phyloP scores from a whole-genome alignment of 2,113 vertebrate species.

The Crotalus helleri region DNA sequence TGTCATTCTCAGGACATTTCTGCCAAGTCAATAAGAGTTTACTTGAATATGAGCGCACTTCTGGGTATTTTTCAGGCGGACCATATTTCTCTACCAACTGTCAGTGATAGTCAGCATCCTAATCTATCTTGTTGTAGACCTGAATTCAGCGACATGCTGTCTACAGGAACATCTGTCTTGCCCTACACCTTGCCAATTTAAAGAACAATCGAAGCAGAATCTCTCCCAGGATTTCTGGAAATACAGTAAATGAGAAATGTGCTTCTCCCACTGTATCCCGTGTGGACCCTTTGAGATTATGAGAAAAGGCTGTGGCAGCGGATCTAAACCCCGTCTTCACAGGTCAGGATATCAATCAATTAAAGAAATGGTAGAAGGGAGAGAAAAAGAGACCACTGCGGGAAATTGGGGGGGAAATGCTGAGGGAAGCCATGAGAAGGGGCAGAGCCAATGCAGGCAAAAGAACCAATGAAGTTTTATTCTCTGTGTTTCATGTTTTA shows the following conservation, averaged over 20 bases:
- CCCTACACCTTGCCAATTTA: not conserved
- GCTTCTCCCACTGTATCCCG: not conserved
- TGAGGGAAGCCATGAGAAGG: not conserved
- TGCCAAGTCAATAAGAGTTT: conserved; percentile 61
- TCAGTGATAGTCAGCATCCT: conserved; percentile 1
- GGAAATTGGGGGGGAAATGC: not conserved
- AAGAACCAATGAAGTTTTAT: not conserved
- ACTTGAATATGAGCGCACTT: conserved; percentile 39
- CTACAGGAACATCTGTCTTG: not conserved
- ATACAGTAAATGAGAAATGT: not conserved
- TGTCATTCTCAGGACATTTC: conserved; percentile 89
- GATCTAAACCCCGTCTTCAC: not conserved
- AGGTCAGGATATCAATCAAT: not conserved
- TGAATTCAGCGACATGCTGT: not conserved
- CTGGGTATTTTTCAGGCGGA: conserved; percentile 42
- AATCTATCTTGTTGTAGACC: not conserved
- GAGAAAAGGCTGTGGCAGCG: not conserved
- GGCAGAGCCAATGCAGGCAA: not conserved
- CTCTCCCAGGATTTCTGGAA: not conserved
- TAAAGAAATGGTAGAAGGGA: not conserved
- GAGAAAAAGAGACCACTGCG: not conserved
- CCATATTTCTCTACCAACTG: conserved; percentile 40
- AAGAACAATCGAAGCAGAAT: not conserved
- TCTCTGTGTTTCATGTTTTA: not conserved
- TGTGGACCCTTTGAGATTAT: not conserved